Conservation (phyloP, 2,888 invertebrate genomes). For the Halocaridina rubra region DNA sequence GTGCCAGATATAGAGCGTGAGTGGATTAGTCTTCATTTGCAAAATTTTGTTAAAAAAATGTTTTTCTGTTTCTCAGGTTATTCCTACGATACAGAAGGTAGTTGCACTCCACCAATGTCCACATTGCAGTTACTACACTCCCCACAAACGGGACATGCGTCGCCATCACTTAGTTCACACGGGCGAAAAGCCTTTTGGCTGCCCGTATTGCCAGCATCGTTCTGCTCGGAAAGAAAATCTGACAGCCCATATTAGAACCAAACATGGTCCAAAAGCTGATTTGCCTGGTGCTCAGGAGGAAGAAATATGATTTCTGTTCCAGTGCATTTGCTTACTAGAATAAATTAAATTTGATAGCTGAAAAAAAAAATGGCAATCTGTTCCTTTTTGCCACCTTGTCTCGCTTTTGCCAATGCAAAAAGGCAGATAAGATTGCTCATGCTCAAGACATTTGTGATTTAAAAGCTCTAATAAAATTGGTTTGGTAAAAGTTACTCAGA, state of each 20-base stretch:
- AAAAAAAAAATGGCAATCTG: too few species aligned
- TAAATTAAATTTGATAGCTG: too few species aligned
- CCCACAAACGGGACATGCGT: constrained; percentile 49
- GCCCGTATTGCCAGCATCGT: constrained; percentile 40
- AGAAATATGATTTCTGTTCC: too few species aligned
- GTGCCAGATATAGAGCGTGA: neutral
- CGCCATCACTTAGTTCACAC: constrained; percentile 51
- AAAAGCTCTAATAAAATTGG: too few species aligned
- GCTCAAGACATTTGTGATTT: too few species aligned
- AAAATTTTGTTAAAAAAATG: constrained; percentile 16
- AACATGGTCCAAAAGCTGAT: constrained; percentile 30
- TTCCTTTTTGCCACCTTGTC: too few species aligned
- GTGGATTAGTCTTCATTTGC: neutral
- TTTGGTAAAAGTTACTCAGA: too few species aligned
- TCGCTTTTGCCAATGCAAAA: too few species aligned
- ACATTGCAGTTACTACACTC: constrained; percentile 51
- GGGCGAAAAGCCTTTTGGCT: constrained; percentile 52
- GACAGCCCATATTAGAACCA: constrained; percentile 37
- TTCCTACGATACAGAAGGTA: constrained; percentile 40
- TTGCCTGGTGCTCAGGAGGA: too few species aligned
- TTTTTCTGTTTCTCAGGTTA: constrained; percentile 52
- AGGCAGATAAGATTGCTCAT: neutral
- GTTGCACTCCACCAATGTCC: constrained; percentile 44
- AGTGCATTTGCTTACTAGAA: too few species aligned
- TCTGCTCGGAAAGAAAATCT: constrained; percentile 49